phyloP scores from a whole-genome alignment of 2,888 invertebrate species.

The Cacoxenus indagator region DNA sequence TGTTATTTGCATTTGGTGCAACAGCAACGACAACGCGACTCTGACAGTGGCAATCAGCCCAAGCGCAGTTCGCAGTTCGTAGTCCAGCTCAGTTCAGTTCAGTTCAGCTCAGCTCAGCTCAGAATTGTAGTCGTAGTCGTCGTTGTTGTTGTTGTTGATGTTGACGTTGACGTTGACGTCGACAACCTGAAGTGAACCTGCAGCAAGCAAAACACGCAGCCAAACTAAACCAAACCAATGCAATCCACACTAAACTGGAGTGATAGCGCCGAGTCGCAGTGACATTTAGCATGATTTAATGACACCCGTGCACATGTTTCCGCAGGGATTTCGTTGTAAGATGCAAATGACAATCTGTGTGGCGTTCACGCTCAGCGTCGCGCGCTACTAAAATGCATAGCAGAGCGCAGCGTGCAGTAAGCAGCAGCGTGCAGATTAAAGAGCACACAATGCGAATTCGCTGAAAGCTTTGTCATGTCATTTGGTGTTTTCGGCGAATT shows the following conservation, averaged over 20 bases:
- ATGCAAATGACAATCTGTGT: conserved; percentile 52
- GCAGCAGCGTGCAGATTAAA: conserved; percentile 44
- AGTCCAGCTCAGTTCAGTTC: no score
- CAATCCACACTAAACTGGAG: neutral
- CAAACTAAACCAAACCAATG: neutral
- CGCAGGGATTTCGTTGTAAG: conserved; percentile 44
- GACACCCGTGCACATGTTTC: conserved; percentile 43
- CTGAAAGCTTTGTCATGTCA: conserved; percentile 57
- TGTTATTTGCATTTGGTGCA: conserved; percentile 55
- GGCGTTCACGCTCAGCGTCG: conserved; percentile 19
- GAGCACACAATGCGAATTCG: conserved; percentile 32
- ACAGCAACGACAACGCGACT: conserved; percentile 43
- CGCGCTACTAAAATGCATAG: neutral
- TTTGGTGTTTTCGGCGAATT: neutral
- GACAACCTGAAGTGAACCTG: neutral
- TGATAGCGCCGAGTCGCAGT: conserved; percentile 28
- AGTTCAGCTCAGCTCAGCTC: no score
- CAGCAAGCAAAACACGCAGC: neutral
- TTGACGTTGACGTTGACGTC: neutral
- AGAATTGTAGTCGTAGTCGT: neutral
- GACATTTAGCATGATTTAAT: conserved; percentile 65
- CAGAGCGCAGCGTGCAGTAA: conserved; percentile 21
- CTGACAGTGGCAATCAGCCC: conserved; percentile 20
- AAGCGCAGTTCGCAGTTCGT: no score
- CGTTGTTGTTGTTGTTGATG: neutral